phyloP scores from a whole-genome alignment of 2,797 vertebrate genomes.

The Polyboroides typus region DNA sequence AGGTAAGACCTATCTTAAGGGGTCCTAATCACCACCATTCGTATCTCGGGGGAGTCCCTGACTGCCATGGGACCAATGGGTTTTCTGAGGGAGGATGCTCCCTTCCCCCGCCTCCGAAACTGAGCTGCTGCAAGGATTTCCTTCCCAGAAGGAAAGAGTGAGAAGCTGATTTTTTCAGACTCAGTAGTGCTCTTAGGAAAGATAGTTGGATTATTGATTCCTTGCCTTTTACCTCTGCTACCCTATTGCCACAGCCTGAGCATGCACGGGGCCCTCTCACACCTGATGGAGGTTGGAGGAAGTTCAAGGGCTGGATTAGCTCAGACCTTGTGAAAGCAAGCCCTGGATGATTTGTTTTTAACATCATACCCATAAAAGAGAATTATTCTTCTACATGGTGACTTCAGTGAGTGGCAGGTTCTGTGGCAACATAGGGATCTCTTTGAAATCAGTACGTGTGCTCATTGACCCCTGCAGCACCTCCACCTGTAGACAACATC shows the following conservation, averaged over 20 bases:
- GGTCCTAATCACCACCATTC: background rate
- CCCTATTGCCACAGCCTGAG: background rate
- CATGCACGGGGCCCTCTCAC: background rate
- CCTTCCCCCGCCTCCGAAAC: background rate
- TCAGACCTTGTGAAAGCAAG: background rate
- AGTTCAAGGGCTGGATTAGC: background rate
- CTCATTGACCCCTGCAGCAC: background rate
- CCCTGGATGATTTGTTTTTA: background rate
- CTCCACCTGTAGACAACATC: background rate
- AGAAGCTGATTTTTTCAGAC: background rate
- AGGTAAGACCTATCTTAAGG: background rate
- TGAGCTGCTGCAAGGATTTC: background rate
- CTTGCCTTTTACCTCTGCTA: background rate
- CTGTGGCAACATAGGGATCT: background rate
- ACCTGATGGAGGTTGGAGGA: background rate
- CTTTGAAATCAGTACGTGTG: background rate
- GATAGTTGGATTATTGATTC: background rate
- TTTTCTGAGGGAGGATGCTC: background rate
- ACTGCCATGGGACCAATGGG: too few relatives aligned
- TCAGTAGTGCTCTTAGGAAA: background rate
- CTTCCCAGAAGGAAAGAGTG: background rate
- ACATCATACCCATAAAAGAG: background rate
- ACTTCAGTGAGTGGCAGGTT: background rate
- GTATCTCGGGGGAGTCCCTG: background rate
- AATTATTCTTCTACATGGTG: background rate